phyloP scores from a whole-genome alignment of 2,888 invertebrate species.

The Leptinotarsa rubiginosa region DNA sequence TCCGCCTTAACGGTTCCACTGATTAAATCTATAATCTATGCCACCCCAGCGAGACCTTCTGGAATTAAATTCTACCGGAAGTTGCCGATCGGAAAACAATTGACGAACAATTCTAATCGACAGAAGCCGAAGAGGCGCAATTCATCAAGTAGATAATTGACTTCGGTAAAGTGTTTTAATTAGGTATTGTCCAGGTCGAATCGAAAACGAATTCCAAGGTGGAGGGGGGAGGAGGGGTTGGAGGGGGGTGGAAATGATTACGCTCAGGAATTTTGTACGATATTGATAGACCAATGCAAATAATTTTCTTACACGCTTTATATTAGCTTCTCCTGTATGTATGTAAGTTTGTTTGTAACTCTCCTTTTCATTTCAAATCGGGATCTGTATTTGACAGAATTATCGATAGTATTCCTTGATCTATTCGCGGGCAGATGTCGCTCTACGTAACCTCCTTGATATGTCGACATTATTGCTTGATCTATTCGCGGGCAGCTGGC shows the following conservation, averaged over 20 bases:
- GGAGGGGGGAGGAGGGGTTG: no score
- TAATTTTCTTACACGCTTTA: no score
- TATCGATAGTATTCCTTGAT: no score
- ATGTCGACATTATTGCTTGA: no score
- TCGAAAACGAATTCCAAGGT: slow-evolving; percentile 25
- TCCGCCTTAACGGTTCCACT: slow-evolving; percentile 53
- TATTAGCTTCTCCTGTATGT: no score
- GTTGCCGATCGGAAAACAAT: slow-evolving; percentile 42
- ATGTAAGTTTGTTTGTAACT: no score
- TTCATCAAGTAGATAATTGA: slow-evolving; percentile 42
- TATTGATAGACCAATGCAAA: no score
- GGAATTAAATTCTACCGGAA: slow-evolving; percentile 43
- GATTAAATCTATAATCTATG: slow-evolving; percentile 55
- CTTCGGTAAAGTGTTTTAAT: slow-evolving; percentile 41
- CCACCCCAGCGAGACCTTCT: slow-evolving; percentile 44
- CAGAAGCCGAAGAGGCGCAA: slow-evolving; percentile 27
- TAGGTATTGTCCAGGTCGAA: slow-evolving; percentile 31
- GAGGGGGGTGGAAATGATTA: neutral
- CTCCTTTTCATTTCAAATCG: no score
- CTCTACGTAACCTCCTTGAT: no score
- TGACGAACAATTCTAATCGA: slow-evolving; percentile 32
- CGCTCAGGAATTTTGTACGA: neutral
- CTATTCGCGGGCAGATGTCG: no score
- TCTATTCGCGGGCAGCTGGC: no score
- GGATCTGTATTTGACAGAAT: no score